A percentile compares a stretch with the other conserved stretches of the same genome.
phyloP scores from a whole-genome alignment of 2,113 vertebrate species.

The Ellobius talpinus region DNA sequence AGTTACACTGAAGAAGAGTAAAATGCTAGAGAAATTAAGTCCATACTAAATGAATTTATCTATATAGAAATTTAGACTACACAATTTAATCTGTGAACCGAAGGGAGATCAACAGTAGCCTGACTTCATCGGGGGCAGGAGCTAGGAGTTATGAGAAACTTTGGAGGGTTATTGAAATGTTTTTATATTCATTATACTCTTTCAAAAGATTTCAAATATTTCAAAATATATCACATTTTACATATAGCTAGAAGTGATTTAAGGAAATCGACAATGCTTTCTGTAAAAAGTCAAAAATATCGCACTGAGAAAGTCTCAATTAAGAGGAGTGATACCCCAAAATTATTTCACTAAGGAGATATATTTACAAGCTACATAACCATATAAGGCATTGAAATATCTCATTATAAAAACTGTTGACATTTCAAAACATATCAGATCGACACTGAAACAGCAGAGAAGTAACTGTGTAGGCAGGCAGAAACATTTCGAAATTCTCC shows the following conservation, averaged over 20 bases:
- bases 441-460: conserved; percentile 19
- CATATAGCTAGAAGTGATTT: neutral
- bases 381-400: neutral
- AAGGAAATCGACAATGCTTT: neutral
- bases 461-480: conserved; percentile 43
- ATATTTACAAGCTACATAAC: neutral
- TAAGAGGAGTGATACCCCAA: neutral
- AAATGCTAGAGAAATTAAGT: neutral
- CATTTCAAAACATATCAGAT: conserved; percentile 27
- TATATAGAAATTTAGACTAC: neutral
- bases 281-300: neutral
- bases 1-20: neutral
- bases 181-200: neutral
- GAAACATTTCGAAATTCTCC: conserved; percentile 57
- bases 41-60: neutral
- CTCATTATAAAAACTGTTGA: conserved; percentile 39
- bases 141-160: neutral
- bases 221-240: neutral
- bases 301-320: neutral
- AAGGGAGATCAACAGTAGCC: neutral
- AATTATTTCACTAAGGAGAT: neutral
- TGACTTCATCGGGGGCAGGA: neutral
- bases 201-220: neutral
- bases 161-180: neutral
- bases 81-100: neutral